Percentiles rank a stretch among this genome's conserved stretches.
Conservation (phyloP, 2,113 vertebrate species). For the Atrichornis clamosus region DNA sequence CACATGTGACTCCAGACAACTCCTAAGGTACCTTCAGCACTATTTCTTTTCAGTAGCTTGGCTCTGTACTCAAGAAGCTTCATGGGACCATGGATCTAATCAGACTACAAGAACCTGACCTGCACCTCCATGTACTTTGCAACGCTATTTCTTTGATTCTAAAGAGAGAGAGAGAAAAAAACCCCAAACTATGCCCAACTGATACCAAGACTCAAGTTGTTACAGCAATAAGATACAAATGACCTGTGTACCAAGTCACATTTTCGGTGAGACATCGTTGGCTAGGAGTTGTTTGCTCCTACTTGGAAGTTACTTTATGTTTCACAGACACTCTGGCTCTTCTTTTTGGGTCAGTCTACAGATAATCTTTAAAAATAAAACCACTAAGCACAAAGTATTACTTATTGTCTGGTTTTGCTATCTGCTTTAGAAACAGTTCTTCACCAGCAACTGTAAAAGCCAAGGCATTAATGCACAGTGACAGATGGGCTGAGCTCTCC, state of each 20-base stretch:
- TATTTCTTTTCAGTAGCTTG: background rate
- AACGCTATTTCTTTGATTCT: background rate
- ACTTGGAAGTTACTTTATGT: background rate
- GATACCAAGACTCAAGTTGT: background rate
- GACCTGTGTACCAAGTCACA: background rate
- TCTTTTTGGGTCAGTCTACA: background rate
- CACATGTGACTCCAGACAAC: fast-evolving
- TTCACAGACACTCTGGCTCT: background rate
- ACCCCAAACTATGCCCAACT: background rate
- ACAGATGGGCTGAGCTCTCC: background rate
- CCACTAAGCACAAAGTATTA: background rate
- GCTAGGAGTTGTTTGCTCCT: background rate
- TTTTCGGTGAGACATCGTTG: background rate
- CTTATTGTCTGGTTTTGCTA: background rate
- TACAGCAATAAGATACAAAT: background rate
- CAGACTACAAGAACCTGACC: background rate
- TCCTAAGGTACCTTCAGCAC: background rate
- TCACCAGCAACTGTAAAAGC: background rate
- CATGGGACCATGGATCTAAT: fast-evolving
- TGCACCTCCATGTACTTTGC: background rate
- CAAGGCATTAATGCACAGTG: background rate
- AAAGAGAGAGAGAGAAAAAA: background rate
- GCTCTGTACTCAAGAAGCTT: background rate
- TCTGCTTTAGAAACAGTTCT: background rate
- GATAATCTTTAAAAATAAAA: background rate